Evolutionary conservation across 2,888 invertebrate genomes (phyloP).

Genomic region (Diplolepis rosae): DNA sequence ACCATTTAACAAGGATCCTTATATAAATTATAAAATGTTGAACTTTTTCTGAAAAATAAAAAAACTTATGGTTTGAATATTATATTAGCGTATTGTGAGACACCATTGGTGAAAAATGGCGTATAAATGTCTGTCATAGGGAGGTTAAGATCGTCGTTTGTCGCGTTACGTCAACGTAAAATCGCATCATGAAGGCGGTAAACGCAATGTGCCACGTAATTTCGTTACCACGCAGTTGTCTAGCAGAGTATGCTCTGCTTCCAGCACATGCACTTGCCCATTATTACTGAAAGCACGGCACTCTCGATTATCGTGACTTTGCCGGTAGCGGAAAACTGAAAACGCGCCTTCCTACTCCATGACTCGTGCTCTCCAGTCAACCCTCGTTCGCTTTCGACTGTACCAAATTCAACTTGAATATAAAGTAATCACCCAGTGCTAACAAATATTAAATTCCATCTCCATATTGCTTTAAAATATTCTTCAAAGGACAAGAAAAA

Average conservation of each 20-base stretch:
- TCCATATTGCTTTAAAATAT: no score
- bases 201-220: slow-evolving; percentile 70
- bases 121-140: slow-evolving; percentile 45
- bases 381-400: slow-evolving; percentile 28
- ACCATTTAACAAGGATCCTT: no score
- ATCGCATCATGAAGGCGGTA: slow-evolving; percentile 67
- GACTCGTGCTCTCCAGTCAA: slow-evolving; percentile 28
- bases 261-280: slow-evolving; percentile 70
- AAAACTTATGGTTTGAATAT: no score
- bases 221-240: slow-evolving; percentile 68
- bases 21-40: no score
- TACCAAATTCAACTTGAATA: slow-evolving; percentile 27
- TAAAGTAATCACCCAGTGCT: slow-evolving; percentile 1
- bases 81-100: slow-evolving; percentile 13
- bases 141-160: slow-evolving; percentile 55
- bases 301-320: slow-evolving; percentile 71
- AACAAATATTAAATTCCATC: neutral
- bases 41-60: no score
- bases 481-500: no score
- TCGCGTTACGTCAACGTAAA: slow-evolving; percentile 64
- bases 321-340: slow-evolving; percentile 67
- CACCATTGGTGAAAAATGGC: slow-evolving; percentile 46
- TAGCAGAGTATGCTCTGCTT: slow-evolving; percentile 51
- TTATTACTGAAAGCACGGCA: slow-evolving; percentile 72
- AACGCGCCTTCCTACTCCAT: slow-evolving; percentile 59